Percentiles rank a stretch among this genome's conserved stretches.
Evolutionary conservation across 2,888 invertebrate species (phyloP).

Genomic region (Pyralis farinalis): DNA sequence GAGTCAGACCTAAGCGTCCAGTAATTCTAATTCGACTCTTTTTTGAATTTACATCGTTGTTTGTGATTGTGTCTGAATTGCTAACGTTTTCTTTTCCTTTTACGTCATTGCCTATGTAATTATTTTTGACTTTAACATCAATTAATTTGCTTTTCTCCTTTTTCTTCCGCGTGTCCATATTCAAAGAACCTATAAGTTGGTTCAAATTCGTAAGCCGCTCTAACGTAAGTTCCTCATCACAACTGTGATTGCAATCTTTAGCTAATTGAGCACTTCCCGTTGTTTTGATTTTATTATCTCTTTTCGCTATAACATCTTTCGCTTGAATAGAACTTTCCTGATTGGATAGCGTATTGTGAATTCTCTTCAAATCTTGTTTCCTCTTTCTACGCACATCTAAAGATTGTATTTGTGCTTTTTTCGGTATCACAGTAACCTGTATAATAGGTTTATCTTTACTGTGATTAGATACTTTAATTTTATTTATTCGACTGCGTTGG

Average conservation of each 20-base stretch:
- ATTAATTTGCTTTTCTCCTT: slow-evolving; percentile 22
- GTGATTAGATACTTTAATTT: background rate
- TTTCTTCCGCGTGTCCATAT: slow-evolving; percentile 50
- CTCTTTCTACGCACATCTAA: slow-evolving; percentile 31
- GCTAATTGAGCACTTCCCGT: slow-evolving; percentile 44
- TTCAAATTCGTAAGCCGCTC: slow-evolving; percentile 30
- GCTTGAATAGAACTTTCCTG: slow-evolving; percentile 41
- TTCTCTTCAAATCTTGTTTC: slow-evolving; percentile 24
- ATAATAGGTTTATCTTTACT: slow-evolving; percentile 38
- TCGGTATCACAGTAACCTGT: slow-evolving; percentile 53
- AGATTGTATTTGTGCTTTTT: slow-evolving; percentile 27
- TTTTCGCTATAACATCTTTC: slow-evolving; percentile 37
- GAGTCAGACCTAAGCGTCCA: slow-evolving; percentile 51
- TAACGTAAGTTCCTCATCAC: slow-evolving; percentile 35
- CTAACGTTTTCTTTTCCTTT: too few relatives aligned
- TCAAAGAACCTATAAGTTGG: slow-evolving; percentile 38
- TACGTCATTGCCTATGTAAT: slow-evolving; percentile 9
- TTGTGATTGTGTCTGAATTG: slow-evolving; percentile 12
- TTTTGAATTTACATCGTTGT: slow-evolving; percentile 12
- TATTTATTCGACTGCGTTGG: too few relatives aligned
- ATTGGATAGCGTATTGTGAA: slow-evolving; percentile 40
- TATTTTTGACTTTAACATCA: background rate
- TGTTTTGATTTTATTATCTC: slow-evolving; percentile 46
- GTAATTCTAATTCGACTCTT: slow-evolving; percentile 48
- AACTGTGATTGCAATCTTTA: slow-evolving; percentile 16